phyloP scores from a whole-genome alignment of 2,797 vertebrate species.

The Tauraco hartlaubi region DNA sequence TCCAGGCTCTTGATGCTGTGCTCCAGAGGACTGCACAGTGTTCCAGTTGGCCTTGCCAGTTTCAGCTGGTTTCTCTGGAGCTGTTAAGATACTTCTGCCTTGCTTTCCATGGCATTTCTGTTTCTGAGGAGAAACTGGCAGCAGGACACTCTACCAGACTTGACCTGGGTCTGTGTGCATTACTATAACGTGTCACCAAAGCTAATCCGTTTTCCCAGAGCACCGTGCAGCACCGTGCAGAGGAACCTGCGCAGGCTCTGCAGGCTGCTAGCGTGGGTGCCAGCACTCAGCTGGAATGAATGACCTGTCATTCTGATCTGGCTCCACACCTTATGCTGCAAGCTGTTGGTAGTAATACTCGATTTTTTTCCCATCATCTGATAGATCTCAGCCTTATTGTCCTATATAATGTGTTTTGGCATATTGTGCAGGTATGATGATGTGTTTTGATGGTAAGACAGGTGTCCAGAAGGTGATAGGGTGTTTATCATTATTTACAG shows the following conservation, averaged over 20 bases:
- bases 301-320: background rate
- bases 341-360: background rate
- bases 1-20: background rate
- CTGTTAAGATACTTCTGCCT: background rate
- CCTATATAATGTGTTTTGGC: background rate
- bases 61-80: background rate
- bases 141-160: background rate
- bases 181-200: background rate
- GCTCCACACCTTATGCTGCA: background rate
- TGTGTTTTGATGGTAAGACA: background rate
- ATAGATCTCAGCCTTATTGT: background rate
- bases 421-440: background rate
- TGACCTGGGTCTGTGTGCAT: background rate
- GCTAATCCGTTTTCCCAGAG: background rate
- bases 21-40: rapidly evolving
- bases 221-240: rapidly evolving
- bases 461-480: background rate
- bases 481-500: background rate
- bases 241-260: background rate
- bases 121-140: background rate
- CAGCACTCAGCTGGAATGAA: background rate
- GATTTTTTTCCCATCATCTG: background rate
- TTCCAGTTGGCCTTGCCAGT: background rate
- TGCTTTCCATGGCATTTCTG: background rate
- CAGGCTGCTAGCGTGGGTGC: background rate